A percentile compares a stretch with the other conserved stretches of the same genome.
Conservation (phyloP, 2,888 invertebrate species). For the Drosophila quinaria region DNA sequence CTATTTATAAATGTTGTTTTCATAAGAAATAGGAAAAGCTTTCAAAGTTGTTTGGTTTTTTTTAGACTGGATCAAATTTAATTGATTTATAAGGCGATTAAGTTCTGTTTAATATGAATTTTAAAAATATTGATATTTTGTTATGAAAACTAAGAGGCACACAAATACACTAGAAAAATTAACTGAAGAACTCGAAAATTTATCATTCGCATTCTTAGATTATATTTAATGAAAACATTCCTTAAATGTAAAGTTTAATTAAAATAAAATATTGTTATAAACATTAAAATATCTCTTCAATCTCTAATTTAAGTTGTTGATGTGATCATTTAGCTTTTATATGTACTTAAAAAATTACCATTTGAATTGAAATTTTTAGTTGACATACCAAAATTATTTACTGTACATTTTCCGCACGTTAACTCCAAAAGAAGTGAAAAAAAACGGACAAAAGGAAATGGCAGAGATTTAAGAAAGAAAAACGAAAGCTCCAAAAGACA, state of each 20-base stretch:
- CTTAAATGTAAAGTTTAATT: neutral
- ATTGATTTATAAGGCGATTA: neutral
- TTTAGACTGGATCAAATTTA: neutral
- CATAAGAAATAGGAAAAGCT: neutral
- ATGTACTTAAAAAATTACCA: neutral
- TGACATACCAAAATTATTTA: constrained; percentile 40
- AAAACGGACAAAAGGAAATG: constrained; percentile 48
- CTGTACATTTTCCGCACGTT: constrained; percentile 55
- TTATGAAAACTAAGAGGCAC: neutral
- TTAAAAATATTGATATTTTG: neutral
- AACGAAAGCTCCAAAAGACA: constrained; percentile 30
- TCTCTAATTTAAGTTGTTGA: neutral
- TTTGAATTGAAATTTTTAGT: constrained; percentile 14
- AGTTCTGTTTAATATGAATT: neutral
- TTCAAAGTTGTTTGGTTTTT: neutral
- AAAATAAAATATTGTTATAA: too few relatives aligned
- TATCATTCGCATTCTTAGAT: neutral
- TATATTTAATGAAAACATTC: neutral
- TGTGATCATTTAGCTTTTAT: too few relatives aligned
- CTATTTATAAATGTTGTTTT: neutral
- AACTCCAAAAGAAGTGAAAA: constrained; percentile 32
- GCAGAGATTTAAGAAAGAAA: constrained; percentile 32
- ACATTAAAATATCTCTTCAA: neutral
- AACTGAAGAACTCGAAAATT: neutral
- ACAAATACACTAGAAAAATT: neutral